Percentiles rank a stretch among this genome's conserved stretches.
These are phyloP conservation scores for Euclidia mi DNA, from an alignment of 2,888 invertebrate genomes.

Conservation along the genomic window DNA sequence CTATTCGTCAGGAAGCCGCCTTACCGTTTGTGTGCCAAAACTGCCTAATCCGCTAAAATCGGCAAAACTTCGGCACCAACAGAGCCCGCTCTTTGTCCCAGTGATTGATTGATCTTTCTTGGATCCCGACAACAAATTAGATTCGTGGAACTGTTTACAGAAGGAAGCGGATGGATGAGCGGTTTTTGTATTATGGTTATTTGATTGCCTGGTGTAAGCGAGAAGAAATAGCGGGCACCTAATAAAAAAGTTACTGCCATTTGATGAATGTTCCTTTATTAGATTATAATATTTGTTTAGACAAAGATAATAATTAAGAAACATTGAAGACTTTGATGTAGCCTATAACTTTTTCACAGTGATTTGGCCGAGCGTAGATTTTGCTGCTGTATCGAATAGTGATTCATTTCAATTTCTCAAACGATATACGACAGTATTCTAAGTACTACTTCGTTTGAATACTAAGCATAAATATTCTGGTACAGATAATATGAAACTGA, in stretches of 20 bases:
- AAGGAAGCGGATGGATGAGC: slow-evolving; percentile 14
- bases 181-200: slow-evolving; percentile 10
- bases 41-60: slow-evolving; percentile 67
- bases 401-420: too few species aligned
- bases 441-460: too few species aligned
- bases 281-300: too few species aligned
- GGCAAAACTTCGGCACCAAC: slow-evolving; percentile 54
- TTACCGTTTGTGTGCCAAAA: slow-evolving; percentile 53
- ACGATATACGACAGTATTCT: too few species aligned
- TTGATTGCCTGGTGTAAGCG: neutral
- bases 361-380: too few species aligned
- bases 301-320: too few species aligned
- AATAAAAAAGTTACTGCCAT: neutral
- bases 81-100: slow-evolving; percentile 64
- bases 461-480: too few species aligned
- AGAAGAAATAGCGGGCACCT: neutral
- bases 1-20: slow-evolving; percentile 60
- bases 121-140: slow-evolving; percentile 62
- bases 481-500: too few species aligned
- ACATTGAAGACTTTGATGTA: too few species aligned
- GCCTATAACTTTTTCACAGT: too few species aligned
- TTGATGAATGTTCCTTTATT: too few species aligned
- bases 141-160: slow-evolving; percentile 36
- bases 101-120: slow-evolving; percentile 69
- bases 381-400: too few species aligned